Conservation (phyloP, 2,113 vertebrate genomes). For the Dasyprocta punctata region DNA sequence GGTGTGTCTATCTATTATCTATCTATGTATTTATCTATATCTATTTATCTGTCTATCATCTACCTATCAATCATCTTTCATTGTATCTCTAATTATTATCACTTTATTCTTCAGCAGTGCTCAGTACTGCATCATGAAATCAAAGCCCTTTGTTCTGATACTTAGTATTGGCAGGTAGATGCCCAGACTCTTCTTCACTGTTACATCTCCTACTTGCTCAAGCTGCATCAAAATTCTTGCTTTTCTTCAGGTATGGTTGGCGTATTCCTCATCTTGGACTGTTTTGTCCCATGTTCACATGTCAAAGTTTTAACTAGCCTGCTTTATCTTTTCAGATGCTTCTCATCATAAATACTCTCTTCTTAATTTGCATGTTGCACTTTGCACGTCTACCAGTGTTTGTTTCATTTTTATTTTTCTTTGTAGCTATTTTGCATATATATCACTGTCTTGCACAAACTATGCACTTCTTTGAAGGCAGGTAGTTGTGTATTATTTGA, state of each 20-base stretch:
- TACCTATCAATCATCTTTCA: neutral
- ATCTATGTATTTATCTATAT: neutral
- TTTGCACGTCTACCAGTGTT: neutral
- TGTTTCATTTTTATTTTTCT: conserved; percentile 3
- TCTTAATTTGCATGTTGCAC: neutral
- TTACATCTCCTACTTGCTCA: neutral
- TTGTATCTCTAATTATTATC: neutral
- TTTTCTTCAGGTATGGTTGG: neutral
- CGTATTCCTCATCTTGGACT: neutral
- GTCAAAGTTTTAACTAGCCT: neutral
- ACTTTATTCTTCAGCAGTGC: neutral
- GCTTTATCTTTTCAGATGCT: neutral
- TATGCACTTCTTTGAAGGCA: neutral
- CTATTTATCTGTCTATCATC: neutral
- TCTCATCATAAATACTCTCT: neutral
- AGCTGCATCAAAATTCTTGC: neutral
- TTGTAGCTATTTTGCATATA: neutral
- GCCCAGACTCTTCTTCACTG: neutral
- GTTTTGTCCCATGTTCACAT: neutral
- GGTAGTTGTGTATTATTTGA: neutral
- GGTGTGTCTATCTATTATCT: neutral
- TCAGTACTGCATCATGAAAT: neutral
- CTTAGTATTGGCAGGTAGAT: neutral
- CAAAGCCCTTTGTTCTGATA: neutral
- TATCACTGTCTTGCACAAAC: neutral